Percentiles rank a stretch among this genome's conserved stretches.
phyloP scores from a whole-genome alignment of 2,888 invertebrate species.

The Lepidochrysops patricia region DNA sequence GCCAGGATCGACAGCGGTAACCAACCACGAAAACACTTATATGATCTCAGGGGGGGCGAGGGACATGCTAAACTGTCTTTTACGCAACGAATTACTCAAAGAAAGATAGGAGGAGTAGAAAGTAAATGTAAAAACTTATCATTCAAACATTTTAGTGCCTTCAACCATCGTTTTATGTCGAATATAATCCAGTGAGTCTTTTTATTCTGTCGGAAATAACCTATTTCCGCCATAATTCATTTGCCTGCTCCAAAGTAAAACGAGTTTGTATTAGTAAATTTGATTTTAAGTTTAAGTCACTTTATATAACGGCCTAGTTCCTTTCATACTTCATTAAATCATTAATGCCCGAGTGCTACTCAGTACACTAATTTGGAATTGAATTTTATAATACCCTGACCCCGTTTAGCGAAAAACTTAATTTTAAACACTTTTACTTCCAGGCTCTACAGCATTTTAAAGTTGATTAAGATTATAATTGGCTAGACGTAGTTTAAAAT shows the following conservation, averaged over 20 bases:
- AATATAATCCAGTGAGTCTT: neutral
- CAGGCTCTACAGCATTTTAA: neutral
- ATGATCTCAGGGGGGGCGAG: no score
- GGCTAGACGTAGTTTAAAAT: neutral
- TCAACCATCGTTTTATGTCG: neutral
- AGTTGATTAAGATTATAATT: neutral
- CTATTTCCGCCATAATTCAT: neutral
- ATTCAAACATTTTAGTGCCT: neutral
- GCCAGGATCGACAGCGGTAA: no score
- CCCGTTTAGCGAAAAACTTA: neutral
- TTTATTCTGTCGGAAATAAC: neutral
- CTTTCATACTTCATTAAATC: conserved; percentile 2
- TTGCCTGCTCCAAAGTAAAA: neutral
- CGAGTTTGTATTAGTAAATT: neutral
- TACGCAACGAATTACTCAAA: no score
- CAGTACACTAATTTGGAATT: conserved; percentile 4
- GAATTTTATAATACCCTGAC: neutral
- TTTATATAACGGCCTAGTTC: conserved; percentile 1
- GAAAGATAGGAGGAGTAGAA: no score
- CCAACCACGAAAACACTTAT: no score
- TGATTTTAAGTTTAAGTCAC: neutral
- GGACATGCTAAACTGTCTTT: no score
- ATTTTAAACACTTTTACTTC: neutral
- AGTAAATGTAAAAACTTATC: no score
- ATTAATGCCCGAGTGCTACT: neutral